Evolutionary conservation across 30 jellyfish, hydroid and myxozoan species (phyloP).

Genomic region (Sanderia malayensis): DNA sequence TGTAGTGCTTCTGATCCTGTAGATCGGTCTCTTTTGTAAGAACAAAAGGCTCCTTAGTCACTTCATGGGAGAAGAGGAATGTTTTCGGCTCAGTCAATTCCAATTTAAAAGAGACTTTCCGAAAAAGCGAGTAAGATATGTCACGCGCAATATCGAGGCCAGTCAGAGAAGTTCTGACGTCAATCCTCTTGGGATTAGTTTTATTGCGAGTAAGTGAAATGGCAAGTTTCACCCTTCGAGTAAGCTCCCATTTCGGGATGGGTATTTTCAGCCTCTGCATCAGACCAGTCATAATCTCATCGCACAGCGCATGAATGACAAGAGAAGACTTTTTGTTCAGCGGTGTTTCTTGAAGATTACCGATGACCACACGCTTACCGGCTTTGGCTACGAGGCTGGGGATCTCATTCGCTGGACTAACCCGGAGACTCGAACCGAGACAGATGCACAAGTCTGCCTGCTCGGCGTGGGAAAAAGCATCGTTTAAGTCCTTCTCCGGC

Average conservation of each 20-base stretch:
- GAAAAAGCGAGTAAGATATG: constrained; percentile 61
- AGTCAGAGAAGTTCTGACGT: constrained; percentile 4
- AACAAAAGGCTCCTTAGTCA: constrained; percentile 56
- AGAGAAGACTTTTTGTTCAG: constrained; percentile 47
- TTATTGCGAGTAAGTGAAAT: background rate
- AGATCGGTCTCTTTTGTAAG: background rate
- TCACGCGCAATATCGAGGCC: constrained; percentile 55
- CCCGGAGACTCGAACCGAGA: constrained; percentile 87
- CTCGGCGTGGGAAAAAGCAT: constrained; percentile 62
- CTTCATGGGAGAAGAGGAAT: constrained; percentile 8
- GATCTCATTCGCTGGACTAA: constrained; percentile 83
- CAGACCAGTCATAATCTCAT: constrained; percentile 64
- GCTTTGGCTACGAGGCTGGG: constrained; percentile 59
- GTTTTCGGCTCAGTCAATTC: constrained; percentile 2
- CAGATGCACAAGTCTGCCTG: constrained; percentile 83
- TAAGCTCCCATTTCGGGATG: constrained; percentile 79
- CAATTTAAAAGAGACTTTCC: constrained; percentile 11
- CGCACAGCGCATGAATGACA: constrained; percentile 82
- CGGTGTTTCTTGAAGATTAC: constrained; percentile 83
- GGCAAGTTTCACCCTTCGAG: constrained; percentile 41
- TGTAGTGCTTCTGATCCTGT: background rate
- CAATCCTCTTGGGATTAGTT: background rate
- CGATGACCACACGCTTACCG: constrained; percentile 62
- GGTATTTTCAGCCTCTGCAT: constrained; percentile 60
- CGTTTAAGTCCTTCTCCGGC: constrained; percentile 53